Base-by-base conservation (phyloP, 2,113 vertebrate genomes). In the Boulengeromyrus knoepffleri region DNA sequence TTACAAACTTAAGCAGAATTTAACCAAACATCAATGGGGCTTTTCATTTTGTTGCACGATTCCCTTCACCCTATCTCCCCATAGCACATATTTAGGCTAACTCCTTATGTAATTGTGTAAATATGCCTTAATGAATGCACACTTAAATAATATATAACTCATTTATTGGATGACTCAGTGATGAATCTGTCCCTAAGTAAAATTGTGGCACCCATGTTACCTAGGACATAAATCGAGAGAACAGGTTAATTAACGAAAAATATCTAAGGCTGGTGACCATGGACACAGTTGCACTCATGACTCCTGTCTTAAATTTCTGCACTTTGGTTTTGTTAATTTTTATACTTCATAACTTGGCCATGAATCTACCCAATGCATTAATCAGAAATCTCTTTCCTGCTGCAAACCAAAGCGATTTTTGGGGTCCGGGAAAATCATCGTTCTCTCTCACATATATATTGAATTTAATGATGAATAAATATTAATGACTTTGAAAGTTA, bases 381-480 rank as follows among this genome's bases (percentile, higher is more conserved):
- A 85, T 15, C 83, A 85, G 19, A 85, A 39, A 85, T 85, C 8
- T 46, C 21, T 85, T 21, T 47, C 9, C 45, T 85, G 24, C 85
- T 36, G 45, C 85, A 87, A 52, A 87, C 13, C 3, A 52, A 87
- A 87, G 85, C 85, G 5, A 47, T 74, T 46, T 49, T 58, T 50
- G 24, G 45, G n/a, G n/a, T 27, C 39, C 2, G 45, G 45, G 88
- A 21, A 13, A 58, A 45, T 49, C 45, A 58, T 19, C 15, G 42
- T 24, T 62, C 42, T 17, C 45, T 45, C 83, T 1, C 45, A 88
- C 62, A 74, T 46, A 74, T 88, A 36, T 88, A 70, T 50, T 74
- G 27, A 88, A 88, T 74, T 77, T 88, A 88, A 88, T 88, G 88
- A 74, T 74, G 88, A 74, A 88, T 88, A 88, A 88, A 88, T 88